These are phyloP conservation scores for Lepidotrigona ventralis DNA, from an alignment of 1,140 invertebrate genomes.

Conservation along the genomic window DNA sequence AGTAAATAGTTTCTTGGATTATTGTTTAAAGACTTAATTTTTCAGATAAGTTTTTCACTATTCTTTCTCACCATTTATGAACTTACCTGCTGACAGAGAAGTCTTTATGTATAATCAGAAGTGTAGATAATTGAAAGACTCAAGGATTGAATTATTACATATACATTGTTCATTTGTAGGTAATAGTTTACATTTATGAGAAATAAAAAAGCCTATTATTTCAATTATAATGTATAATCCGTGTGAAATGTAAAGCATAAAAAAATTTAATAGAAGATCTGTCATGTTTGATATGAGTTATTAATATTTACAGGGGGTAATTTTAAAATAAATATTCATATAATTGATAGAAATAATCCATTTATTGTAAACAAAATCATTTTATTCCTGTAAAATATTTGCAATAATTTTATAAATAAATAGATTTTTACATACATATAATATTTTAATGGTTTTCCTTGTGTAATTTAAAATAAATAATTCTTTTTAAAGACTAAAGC, in stretches of 20 bases:
- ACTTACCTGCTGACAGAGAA: conserved; percentile 17
- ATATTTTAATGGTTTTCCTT: conserved; percentile 21
- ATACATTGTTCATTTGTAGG: conserved; percentile 67
- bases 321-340: conserved; percentile 11
- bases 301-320: not conserved
- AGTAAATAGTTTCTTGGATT: conserved; percentile 29
- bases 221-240: conserved; percentile 66
- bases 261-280: conserved; percentile 57
- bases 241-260: conserved; percentile 54
- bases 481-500: conserved; percentile 15
- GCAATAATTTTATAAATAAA: conserved; percentile 19
- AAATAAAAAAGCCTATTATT: conserved; percentile 69
- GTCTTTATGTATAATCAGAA: conserved; percentile 38
- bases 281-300: conserved; percentile 60
- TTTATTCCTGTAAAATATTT: conserved; percentile 26
- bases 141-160: conserved; percentile 55
- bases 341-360: not conserved
- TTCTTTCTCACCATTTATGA: conserved; percentile 44
- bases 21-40: conserved; percentile 58
- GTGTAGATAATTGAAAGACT: conserved; percentile 50
- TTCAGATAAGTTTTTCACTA: conserved; percentile 34
- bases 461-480: not conserved
- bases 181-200: conserved; percentile 62
- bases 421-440: not conserved
- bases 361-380: not conserved